Conservation (phyloP, 1,140 invertebrate genomes). For the Nebria ingens region DNA sequence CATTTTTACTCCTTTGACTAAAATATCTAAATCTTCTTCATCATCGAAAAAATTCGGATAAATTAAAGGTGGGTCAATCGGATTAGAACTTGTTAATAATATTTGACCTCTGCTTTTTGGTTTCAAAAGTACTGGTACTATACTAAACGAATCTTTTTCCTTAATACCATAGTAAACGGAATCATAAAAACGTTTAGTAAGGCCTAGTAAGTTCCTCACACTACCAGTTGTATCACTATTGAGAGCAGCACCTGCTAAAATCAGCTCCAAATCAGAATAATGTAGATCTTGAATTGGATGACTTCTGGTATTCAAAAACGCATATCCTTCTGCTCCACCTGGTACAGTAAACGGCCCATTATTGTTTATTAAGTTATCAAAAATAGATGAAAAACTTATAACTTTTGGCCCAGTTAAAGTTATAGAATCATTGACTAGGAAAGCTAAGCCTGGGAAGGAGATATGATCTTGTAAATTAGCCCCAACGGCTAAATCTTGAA, state of each 20-base stretch:
- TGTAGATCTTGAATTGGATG: slow-evolving; percentile 28
- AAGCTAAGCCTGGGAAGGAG: slow-evolving; percentile 70
- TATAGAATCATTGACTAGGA: slow-evolving; percentile 62
- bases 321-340: slow-evolving; percentile 66
- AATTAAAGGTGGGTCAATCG: slow-evolving; percentile 60
- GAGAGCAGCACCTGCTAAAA: slow-evolving; percentile 58
- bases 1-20: slow-evolving; percentile 63
- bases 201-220: slow-evolving; percentile 48
- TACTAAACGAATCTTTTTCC: slow-evolving; percentile 44
- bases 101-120: slow-evolving; percentile 65
- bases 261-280: slow-evolving; percentile 67
- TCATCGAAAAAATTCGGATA: slow-evolving; percentile 69
- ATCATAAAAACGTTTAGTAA: slow-evolving; percentile 49
- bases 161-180: slow-evolving; percentile 42
- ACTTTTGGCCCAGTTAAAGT: slow-evolving; percentile 69
- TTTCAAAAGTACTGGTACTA: slow-evolving; percentile 58
- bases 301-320: slow-evolving; percentile 55
- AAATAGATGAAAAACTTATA: slow-evolving; percentile 60
- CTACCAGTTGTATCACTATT: slow-evolving; percentile 61
- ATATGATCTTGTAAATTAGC: slow-evolving; percentile 84
- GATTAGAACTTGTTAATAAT: slow-evolving; percentile 53
- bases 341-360: slow-evolving; percentile 76
- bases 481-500: slow-evolving; percentile 63
- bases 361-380: slow-evolving; percentile 64
- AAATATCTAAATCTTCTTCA: slow-evolving; percentile 50